Conservation (phyloP, 1,140 invertebrate genomes). For the Drosophila parvula region DNA sequence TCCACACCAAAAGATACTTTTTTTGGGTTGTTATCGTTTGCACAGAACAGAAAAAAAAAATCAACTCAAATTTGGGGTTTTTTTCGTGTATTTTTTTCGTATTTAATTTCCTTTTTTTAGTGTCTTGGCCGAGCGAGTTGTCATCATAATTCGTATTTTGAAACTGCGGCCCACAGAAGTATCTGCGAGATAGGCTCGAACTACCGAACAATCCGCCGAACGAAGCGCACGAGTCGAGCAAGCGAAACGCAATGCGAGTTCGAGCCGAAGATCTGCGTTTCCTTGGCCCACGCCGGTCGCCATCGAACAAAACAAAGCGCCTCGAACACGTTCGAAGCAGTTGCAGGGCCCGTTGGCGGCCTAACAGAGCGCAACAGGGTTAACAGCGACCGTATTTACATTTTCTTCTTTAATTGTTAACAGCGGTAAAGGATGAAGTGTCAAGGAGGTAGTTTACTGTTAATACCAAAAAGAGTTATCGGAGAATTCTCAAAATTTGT, state of each 20-base stretch:
- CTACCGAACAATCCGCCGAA: slow-evolving; percentile 21
- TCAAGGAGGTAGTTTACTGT: too few relatives aligned
- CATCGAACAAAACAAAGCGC: slow-evolving; percentile 52
- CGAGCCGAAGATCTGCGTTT: slow-evolving; percentile 14
- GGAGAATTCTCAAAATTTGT: too few relatives aligned
- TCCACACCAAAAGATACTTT: slow-evolving; percentile 55
- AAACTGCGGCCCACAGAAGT: slow-evolving; percentile 9
- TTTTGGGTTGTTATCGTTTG: slow-evolving; percentile 26
- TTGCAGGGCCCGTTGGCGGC: background rate
- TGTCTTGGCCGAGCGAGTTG: slow-evolving; percentile 1
- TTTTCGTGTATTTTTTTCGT: background rate
- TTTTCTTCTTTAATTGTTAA: background rate
- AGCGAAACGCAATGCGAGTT: slow-evolving; percentile 63
- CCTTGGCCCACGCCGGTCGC: slow-evolving; percentile 24
- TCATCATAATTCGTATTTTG: slow-evolving; percentile 8
- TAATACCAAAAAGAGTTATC: too few relatives aligned
- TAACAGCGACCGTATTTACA: background rate
- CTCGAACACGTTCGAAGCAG: slow-evolving; percentile 13
- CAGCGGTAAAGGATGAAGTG: background rate
- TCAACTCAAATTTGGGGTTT: slow-evolving; percentile 8
- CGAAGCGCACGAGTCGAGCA: slow-evolving; percentile 25
- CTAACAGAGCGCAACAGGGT: slow-evolving; percentile 33
- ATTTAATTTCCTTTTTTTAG: background rate
- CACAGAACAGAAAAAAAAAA: slow-evolving; percentile 46
- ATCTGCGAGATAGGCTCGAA: slow-evolving; percentile 12